A percentile compares a stretch with the other conserved stretches of the same genome.
phyloP scores from a whole-genome alignment of 2,113 vertebrate genomes.

The Mesocricetus auratus region DNA sequence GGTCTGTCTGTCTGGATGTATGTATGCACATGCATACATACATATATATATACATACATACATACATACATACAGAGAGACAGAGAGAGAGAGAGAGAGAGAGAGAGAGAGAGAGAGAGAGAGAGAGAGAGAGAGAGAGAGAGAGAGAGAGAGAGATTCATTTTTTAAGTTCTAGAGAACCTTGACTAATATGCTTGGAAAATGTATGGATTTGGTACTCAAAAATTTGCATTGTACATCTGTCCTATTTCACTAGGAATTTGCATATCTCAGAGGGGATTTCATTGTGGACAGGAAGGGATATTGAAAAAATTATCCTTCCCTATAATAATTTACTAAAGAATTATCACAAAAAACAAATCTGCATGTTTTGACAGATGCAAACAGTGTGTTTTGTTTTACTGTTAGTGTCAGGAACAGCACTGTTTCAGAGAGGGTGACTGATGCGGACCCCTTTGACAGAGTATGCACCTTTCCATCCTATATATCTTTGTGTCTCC shows the following conservation, averaged over 20 bases:
- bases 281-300: background rate
- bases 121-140: no score
- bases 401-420: background rate
- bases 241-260: background rate
- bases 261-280: background rate
- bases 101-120: no score
- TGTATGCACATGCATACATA: no score
- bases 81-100: no score
- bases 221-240: background rate
- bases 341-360: background rate
- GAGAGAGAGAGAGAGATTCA: no score
- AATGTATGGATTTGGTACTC: background rate
- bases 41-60: no score
- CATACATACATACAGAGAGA: no score
- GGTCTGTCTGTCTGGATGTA: no score
- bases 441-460: background rate
- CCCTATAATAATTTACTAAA: background rate
- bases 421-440: background rate
- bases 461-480: background rate
- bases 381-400: constrained; percentile 40
- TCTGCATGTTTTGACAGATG: constrained; percentile 35
- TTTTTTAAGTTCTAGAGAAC: background rate
- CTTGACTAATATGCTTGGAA: background rate
- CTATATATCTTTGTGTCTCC: background rate
- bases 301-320: background rate